phyloP scores from a whole-genome alignment of 2,888 invertebrate genomes.

The Pollenia labialis region DNA sequence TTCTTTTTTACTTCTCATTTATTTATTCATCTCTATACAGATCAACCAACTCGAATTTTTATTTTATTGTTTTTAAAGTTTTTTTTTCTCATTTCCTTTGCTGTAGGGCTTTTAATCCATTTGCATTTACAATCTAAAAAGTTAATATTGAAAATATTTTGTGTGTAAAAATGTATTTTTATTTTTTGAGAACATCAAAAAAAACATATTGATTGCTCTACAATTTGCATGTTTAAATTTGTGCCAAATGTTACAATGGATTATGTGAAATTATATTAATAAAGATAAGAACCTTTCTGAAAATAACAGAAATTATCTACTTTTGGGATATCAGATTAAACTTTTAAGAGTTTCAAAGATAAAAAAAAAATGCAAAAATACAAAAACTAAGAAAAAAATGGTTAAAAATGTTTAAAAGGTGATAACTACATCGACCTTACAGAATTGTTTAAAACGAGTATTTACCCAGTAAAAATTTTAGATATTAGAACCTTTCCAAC shows the following conservation, averaged over 20 bases:
- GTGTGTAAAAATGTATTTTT: conserved; percentile 15
- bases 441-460: too few relatives aligned
- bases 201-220: conserved; percentile 36
- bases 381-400: too few relatives aligned
- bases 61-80: conserved; percentile 34
- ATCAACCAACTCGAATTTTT: conserved; percentile 20
- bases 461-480: too few relatives aligned
- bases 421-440: too few relatives aligned
- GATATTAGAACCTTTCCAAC: too few relatives aligned
- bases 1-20: conserved; percentile 30
- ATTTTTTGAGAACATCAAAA: not conserved
- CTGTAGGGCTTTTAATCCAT: conserved; percentile 59
- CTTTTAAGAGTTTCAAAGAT: too few relatives aligned
- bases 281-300: not conserved
- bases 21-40: conserved; percentile 46
- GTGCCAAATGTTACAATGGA: conserved; percentile 12
- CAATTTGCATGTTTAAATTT: conserved; percentile 46
- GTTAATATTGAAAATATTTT: conserved; percentile 65
- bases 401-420: too few relatives aligned
- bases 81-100: conserved; percentile 30
- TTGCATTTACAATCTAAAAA: conserved; percentile 64
- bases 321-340: too few relatives aligned
- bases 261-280: conserved; percentile 21
- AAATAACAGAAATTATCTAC: too few relatives aligned
- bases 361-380: too few relatives aligned